A percentile compares a stretch with the other conserved stretches of the same genome.
Conservation (phyloP, 1,140 invertebrate species). For the Macrostomum lignano region DNA sequence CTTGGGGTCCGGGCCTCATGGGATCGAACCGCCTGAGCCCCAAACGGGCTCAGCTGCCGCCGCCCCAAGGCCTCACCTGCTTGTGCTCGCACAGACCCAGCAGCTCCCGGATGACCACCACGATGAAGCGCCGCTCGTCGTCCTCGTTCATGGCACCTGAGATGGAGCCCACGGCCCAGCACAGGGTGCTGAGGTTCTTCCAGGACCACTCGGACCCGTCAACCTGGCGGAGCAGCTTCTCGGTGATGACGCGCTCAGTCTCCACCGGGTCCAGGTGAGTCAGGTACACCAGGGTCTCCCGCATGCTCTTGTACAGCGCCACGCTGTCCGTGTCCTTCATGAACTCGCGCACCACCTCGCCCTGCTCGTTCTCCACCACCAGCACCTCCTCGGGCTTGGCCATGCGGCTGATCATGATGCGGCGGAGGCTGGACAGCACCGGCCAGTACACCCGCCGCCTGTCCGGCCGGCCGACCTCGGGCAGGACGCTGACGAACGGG, state of each 20-base stretch:
- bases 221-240: constrained; percentile 92
- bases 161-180: constrained; percentile 51
- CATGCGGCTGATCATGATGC: constrained; percentile 97
- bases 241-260: constrained; percentile 93
- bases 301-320: constrained; percentile 97
- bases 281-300: constrained; percentile 86
- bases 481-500: constrained; percentile 25
- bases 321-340: constrained; percentile 99
- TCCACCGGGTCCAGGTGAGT: constrained; percentile 89
- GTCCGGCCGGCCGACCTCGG: not conserved
- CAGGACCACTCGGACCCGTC: constrained; percentile 97
- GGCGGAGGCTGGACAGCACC: constrained; percentile 38
- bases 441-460: not conserved
- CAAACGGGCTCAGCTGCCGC: too few relatives aligned
- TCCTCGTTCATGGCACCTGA: constrained; percentile 96
- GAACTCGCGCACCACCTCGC: constrained; percentile 91
- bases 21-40: too few relatives aligned
- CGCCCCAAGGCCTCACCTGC: too few relatives aligned
- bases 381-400: constrained; percentile 97
- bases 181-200: constrained; percentile 88
- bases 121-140: constrained; percentile 92
- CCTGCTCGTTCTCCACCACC: constrained; percentile 99
- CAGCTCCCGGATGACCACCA: constrained; percentile 80
- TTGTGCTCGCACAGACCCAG: constrained; percentile 94
- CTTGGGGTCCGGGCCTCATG: too few relatives aligned